Evolutionary conservation across 2,797 vertebrate species (phyloP).

Genomic region (Lutra lutra): DNA sequence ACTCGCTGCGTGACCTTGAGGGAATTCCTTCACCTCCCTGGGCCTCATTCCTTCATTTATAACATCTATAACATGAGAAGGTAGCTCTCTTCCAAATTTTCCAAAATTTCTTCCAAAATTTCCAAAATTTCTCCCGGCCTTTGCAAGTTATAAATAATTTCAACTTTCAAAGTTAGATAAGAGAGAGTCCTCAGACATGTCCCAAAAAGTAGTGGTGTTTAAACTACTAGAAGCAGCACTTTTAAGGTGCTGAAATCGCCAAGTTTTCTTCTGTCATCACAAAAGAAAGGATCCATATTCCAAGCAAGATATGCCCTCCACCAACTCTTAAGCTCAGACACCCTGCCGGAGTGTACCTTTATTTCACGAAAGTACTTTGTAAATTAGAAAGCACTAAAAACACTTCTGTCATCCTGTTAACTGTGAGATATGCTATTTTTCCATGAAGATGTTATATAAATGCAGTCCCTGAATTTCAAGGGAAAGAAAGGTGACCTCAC

Average conservation of each 20-base stretch:
- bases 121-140: neutral
- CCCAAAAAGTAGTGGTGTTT: neutral
- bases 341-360: neutral
- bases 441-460: neutral
- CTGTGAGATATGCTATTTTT: neutral
- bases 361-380: neutral
- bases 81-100: too few relatives aligned
- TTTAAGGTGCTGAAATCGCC: neutral
- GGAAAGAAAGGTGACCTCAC: constrained; percentile 9
- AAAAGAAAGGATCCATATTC: constrained; percentile 30
- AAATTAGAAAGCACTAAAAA: constrained; percentile 52
- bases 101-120: neutral
- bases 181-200: constrained; percentile 2
- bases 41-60: neutral
- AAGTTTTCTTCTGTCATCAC: neutral
- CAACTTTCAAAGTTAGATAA: neutral
- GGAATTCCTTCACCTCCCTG: neutral
- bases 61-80: neutral
- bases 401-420: neutral
- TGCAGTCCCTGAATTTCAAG: constrained; percentile 20
- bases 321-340: neutral
- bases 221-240: neutral
- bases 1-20: neutral
- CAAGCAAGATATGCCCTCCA: neutral
- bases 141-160: constrained; percentile 28